Percentiles rank a stretch among this genome's conserved stretches.
phyloP scores from a whole-genome alignment of 2,113 vertebrate genomes.

The Forbesichthys agassizii region DNA sequence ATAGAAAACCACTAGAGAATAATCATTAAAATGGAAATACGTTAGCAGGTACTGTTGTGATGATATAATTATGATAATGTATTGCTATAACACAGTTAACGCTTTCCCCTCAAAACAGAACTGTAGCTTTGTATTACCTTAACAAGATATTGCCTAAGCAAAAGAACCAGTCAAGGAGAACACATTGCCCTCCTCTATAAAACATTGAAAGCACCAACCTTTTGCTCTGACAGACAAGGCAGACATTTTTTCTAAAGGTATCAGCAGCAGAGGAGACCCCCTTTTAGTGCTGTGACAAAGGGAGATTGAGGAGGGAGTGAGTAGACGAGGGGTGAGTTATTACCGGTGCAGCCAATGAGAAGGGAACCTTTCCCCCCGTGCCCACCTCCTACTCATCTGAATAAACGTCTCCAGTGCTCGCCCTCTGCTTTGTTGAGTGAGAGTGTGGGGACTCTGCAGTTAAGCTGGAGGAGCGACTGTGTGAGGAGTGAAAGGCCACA shows the following conservation, averaged over 20 bases:
- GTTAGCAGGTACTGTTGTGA: neutral
- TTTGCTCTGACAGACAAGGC: constrained; percentile 52
- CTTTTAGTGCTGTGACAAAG: constrained; percentile 75
- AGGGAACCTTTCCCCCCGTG: constrained; percentile 48
- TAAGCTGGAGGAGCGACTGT: constrained; percentile 52
- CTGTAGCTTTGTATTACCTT: constrained; percentile 32
- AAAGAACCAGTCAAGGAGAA: constrained; percentile 30
- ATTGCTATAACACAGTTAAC: constrained; percentile 4
- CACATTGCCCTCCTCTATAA: constrained; percentile 45
- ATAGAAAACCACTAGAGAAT: neutral
- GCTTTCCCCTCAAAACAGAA: neutral
- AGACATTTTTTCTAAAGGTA: constrained; percentile 60
- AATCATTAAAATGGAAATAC: neutral
- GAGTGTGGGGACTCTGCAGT: constrained; percentile 53
- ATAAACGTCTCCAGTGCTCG: constrained; percentile 71
- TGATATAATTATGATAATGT: neutral
- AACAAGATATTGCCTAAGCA: constrained; percentile 28
- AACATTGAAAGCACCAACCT: constrained; percentile 51
- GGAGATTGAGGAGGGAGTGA: constrained; percentile 45
- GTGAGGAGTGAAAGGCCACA: constrained; percentile 43
- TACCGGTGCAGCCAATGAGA: constrained; percentile 63
- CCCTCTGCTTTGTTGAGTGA: constrained; percentile 48
- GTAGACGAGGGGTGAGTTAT: constrained; percentile 64
- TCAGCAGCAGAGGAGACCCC: constrained; percentile 65
- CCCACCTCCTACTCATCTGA: constrained; percentile 51